Percentiles rank a stretch among this genome's conserved stretches.
Evolutionary conservation across 2,888 invertebrate species (phyloP).

Genomic region (Gymnosoma rotundatum): DNA sequence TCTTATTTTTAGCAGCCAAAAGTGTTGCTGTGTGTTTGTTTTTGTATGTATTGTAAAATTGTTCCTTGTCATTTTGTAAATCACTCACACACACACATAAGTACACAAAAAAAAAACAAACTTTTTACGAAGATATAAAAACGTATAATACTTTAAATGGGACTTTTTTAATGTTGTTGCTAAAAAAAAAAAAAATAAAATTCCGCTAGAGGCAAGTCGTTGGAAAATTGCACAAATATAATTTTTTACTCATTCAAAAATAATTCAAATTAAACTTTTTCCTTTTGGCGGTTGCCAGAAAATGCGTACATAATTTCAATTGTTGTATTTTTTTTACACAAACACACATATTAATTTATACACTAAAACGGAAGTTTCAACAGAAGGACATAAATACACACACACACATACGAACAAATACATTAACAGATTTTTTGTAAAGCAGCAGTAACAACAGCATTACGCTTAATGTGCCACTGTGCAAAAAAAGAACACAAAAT

Average conservation of each 20-base stretch:
- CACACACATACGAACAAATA: neutral
- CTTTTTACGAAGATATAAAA: slow-evolving; percentile 23
- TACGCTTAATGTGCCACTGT: slow-evolving; percentile 23
- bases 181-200: no score
- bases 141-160: slow-evolving; percentile 53
- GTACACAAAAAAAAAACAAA: slow-evolving; percentile 3
- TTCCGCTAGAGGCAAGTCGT: slow-evolving; percentile 63
- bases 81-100: slow-evolving; percentile 5
- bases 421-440: slow-evolving; percentile 9
- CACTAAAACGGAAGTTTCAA: slow-evolving; percentile 39
- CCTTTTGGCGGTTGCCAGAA: slow-evolving; percentile 67
- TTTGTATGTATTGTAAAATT: neutral
- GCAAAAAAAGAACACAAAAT: neutral
- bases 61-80: slow-evolving; percentile 33
- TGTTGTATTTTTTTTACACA: slow-evolving; percentile 54
- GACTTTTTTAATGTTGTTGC: slow-evolving; percentile 23
- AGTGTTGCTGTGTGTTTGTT: slow-evolving; percentile 18
- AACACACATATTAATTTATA: neutral
- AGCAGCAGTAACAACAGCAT: slow-evolving; percentile 6
- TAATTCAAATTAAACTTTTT: slow-evolving; percentile 71
- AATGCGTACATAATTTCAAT: slow-evolving; percentile 71
- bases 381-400: slow-evolving; percentile 1
- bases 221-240: slow-evolving; percentile 62
- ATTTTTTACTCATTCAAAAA: slow-evolving; percentile 62
- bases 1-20: slow-evolving; percentile 19